Percentiles rank a stretch among this genome's conserved stretches.
These are phyloP conservation scores for Panopea generosa DNA, from an alignment of 2,888 invertebrate genomes.

Conservation along the genomic window DNA sequence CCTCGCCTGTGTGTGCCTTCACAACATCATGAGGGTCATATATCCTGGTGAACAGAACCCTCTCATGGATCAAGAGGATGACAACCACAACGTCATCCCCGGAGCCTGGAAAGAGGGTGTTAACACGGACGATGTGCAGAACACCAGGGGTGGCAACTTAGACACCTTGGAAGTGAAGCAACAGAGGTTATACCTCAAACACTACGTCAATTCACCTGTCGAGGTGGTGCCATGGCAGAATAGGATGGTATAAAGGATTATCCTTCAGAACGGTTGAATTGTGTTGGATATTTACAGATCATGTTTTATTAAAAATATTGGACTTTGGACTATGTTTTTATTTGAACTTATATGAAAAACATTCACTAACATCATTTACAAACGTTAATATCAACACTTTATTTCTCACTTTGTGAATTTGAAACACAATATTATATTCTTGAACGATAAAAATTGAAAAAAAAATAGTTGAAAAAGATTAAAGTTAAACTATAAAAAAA, in stretches of 20 bases:
- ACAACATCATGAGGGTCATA: slow-evolving; percentile 41
- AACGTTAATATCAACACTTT: too few species aligned
- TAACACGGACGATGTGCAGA: slow-evolving; percentile 17
- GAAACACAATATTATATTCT: too few species aligned
- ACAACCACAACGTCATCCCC: slow-evolving; percentile 19
- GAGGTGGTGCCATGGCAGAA: slow-evolving; percentile 23
- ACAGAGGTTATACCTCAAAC: slow-evolving; percentile 32
- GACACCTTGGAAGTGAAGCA: slow-evolving; percentile 27
- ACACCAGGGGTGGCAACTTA: slow-evolving; percentile 22
- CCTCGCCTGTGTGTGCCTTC: slow-evolving; percentile 19
- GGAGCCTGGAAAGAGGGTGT: slow-evolving; percentile 4
- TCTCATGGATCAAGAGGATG: slow-evolving; percentile 31
- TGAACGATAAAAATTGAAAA: too few species aligned
- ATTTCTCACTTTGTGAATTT: too few species aligned
- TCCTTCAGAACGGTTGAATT: slow-evolving; percentile 11
- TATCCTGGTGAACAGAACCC: slow-evolving; percentile 9
- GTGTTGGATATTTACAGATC: too few species aligned
- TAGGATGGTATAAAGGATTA: slow-evolving; percentile 13
- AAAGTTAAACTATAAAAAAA: too few species aligned
- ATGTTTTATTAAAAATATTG: too few species aligned
- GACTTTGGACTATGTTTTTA: too few species aligned
- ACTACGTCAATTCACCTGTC: slow-evolving; percentile 18
- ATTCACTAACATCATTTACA: too few species aligned
- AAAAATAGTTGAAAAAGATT: too few species aligned
- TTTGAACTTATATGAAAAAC: too few species aligned